These are phyloP conservation scores for Macquaria ambigua DNA, from an alignment of 2,113 vertebrate genomes.

Conservation along the genomic window DNA sequence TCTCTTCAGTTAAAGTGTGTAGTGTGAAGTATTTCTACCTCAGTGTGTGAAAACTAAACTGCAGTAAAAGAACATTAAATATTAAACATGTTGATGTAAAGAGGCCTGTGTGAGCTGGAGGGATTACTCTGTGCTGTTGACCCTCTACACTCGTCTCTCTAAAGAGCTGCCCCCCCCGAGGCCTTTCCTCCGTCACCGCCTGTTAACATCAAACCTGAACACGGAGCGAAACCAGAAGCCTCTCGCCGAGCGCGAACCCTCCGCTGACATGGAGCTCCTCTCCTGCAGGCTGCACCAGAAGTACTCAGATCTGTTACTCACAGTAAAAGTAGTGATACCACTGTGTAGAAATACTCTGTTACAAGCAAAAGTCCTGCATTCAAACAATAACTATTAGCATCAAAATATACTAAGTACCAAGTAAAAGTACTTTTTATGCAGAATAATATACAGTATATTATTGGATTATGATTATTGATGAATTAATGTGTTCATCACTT, in stretches of 20 bases:
- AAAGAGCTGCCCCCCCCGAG: background rate
- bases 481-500: no score
- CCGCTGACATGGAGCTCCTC: background rate
- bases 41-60: no score
- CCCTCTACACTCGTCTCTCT: conserved; percentile 13
- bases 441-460: no score
- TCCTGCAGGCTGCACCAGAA: background rate
- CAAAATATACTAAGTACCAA: no score
- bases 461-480: no score
- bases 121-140: background rate
- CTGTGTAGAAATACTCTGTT: background rate
- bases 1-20: no score
- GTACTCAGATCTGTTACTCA: background rate
- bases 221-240: background rate
- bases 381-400: no score
- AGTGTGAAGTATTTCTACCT: no score
- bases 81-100: no score
- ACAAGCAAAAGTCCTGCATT: no score
- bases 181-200: background rate
- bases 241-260: background rate
- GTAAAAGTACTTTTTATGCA: no score
- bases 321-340: background rate
- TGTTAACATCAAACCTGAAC: background rate
- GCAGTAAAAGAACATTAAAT: no score
- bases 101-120: background rate